Evolutionary conservation across 37 sponge, comb jelly and placozoan species (phyloP).

Genomic region (Bolinopsis microptera): DNA sequence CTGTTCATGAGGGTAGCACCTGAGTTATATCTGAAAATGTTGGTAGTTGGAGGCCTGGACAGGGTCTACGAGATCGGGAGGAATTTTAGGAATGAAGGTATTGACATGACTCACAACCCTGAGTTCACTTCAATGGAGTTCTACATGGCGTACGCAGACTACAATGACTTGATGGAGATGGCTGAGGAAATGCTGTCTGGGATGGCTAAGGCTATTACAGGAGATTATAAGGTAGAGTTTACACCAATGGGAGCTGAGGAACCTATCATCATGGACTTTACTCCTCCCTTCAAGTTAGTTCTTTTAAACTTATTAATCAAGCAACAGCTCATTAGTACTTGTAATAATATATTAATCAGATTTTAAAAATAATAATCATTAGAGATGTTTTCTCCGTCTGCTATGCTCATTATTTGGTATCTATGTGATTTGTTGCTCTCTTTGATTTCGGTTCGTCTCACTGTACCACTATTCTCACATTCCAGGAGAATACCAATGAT

Average conservation of each 20-base stretch:
- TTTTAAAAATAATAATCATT: too few species aligned
- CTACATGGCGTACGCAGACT: constrained; percentile 99
- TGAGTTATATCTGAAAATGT: constrained; percentile 98
- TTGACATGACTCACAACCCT: constrained; percentile 99
- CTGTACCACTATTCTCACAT: too few species aligned
- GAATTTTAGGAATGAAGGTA: constrained; percentile 99
- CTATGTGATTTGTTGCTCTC: neutral
- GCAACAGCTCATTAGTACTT: too few species aligned
- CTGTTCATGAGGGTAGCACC: constrained; percentile 98
- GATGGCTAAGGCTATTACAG: constrained; percentile 85
- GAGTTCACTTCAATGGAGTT: constrained; percentile 99
- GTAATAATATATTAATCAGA: too few species aligned
- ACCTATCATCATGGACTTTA: constrained; percentile 84
- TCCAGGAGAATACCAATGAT: constrained; percentile 76
- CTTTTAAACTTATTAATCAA: too few species aligned
- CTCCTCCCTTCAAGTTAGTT: constrained; percentile 86
- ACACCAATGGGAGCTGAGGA: constrained; percentile 84
- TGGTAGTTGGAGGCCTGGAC: constrained; percentile 97
- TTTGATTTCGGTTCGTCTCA: neutral
- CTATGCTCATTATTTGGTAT: too few species aligned
- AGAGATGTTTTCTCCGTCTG: too few species aligned
- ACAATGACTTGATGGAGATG: constrained; percentile 94
- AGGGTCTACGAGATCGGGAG: constrained; percentile 96
- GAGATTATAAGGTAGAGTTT: constrained; percentile 77
- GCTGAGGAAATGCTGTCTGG: constrained; percentile 95